Base-by-base conservation (phyloP, 2,888 invertebrate species). In the Ophion ventricosus region DNA sequence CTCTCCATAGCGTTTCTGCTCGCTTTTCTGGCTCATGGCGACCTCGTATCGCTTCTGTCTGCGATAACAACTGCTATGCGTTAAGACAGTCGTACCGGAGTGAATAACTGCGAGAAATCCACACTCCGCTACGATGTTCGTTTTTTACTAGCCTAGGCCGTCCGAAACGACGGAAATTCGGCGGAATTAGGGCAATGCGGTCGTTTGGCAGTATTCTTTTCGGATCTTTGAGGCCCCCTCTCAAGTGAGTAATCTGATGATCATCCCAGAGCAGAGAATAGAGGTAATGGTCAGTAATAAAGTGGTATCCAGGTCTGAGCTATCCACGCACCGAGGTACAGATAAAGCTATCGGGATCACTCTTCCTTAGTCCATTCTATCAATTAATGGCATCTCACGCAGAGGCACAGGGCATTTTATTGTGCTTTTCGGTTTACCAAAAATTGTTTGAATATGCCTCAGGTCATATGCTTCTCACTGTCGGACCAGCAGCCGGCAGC, bases 311-410 rank as follows among this genome's bases (percentile, higher is more conserved):
- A 72, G 66, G 59, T n/a, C 43, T 75, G 20, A 66, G 43, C 63
- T n/a, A 56, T 54, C 54, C 7, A 54, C 29, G 23, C 49, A 10
- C 10, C 73, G 59, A 23, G 10, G 14, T 29, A 29, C 5, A 69
- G 81, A 84, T 84, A 82, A 81, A 78, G 56, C 70, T 67, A 40
- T 26, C 40, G 20, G 35, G 64, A 73, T 78, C 40, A 70, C 23
- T 56, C 63, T 49, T 54, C n/a, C 40, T 69, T 77, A 43, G 74
- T 63, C 70, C 49, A 23, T 57, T 63, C 49, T 64, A 20, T 25
- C 81, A 72, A 84, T 81, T 84, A 79, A 78, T 84, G 74, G 73
- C 54, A 70, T 66, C 69, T 78, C 70, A 77, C 77, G 76, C 63
- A 43, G 35, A 20, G 69, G n/a, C 1, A 25, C 14, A 10, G 14